Base-by-base conservation (phyloP, 2,113 vertebrate species). In the Sinocyclocheilus grahami region DNA sequence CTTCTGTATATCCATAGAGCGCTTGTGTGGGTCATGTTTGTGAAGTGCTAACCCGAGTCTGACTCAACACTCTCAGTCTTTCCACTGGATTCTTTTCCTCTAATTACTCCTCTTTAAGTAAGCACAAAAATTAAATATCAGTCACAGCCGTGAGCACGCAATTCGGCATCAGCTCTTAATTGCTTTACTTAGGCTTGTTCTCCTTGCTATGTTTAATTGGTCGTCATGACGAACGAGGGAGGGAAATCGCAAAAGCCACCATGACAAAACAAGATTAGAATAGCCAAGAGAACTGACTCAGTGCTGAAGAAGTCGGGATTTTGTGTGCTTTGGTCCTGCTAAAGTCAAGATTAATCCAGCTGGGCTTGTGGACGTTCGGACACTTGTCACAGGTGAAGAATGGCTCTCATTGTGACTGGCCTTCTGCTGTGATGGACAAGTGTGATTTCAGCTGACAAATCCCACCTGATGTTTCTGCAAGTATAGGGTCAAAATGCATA, bases 211-310 rank as follows among this genome's bases (percentile, higher is more conserved):
- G 92, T 90, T 83, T 93, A 92, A 93, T 91, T 92, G 91, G 92
- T 94, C 94, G 93, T 94, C 93, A 95, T 95, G 94, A 93, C 93
- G 92, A 93, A 92, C 71, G 65, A 89, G 53, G 83, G 53, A 82
- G 53, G 72, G 86, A 86, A 76, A 84, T 62, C 14, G 7, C 20
- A 67, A 82, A 88, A 87, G 7, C 11, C 74, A 80, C 53, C 81
- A 48, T 78, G 83, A 62, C 42, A 76, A 84, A 84, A 79, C 27
- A n/a, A 85, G 33, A 24, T 87, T 85, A 89, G 88, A 87, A 63
- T 67, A 83, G 82, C 72, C 39, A 79, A 88, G 87, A 88, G 86
- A 86, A 33, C 80, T 85, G 1, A 58, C 62, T 18, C 82, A n/a
- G n/a, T n/a, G n/a, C n/a, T n/a, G n/a, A n/a, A n/a, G n/a, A n/a